These are phyloP conservation scores for Meda fulgida DNA, from an alignment of 2,797 vertebrate genomes.

Conservation along the genomic window DNA sequence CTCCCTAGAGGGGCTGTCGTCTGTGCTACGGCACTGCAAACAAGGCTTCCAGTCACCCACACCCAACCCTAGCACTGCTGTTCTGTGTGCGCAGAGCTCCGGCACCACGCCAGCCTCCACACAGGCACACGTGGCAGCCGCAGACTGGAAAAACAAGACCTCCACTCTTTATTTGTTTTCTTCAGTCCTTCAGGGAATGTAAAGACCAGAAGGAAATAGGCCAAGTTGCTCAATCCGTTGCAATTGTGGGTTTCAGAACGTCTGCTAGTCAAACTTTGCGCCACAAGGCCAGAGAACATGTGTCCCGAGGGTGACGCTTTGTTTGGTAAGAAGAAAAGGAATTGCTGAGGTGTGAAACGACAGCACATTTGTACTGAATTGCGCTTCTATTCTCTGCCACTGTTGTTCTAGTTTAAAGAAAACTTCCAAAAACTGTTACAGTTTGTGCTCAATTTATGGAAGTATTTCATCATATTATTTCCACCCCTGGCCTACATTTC, in stretches of 20 bases:
- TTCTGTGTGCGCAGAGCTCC: constrained; percentile 35
- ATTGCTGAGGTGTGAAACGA: constrained; percentile 32
- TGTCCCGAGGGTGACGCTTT: constrained; percentile 8
- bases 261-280: constrained; percentile 40
- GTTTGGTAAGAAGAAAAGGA: constrained; percentile 34
- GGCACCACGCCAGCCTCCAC: constrained; percentile 52
- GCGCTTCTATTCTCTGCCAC: not conserved
- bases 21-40: constrained; percentile 26
- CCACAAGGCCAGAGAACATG: constrained; percentile 57
- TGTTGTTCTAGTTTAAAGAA: constrained; percentile 4
- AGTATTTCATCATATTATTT: constrained; percentile 62
- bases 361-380: not conserved
- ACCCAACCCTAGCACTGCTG: constrained; percentile 37
- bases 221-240: constrained; percentile 37
- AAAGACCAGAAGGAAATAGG: constrained; percentile 44
- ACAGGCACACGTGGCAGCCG: constrained; percentile 57
- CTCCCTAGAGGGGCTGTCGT: constrained; percentile 29
- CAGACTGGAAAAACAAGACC: constrained; percentile 58
- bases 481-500: constrained; percentile 72
- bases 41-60: constrained; percentile 55
- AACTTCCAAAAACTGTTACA: constrained; percentile 51
- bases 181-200: constrained; percentile 51
- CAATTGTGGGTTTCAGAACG: constrained; percentile 6
- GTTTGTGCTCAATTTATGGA: constrained; percentile 72
- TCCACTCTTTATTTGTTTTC: constrained; percentile 61